These are phyloP conservation scores for Apis laboriosa DNA, from an alignment of 1,140 invertebrate species.

Conservation along the genomic window DNA sequence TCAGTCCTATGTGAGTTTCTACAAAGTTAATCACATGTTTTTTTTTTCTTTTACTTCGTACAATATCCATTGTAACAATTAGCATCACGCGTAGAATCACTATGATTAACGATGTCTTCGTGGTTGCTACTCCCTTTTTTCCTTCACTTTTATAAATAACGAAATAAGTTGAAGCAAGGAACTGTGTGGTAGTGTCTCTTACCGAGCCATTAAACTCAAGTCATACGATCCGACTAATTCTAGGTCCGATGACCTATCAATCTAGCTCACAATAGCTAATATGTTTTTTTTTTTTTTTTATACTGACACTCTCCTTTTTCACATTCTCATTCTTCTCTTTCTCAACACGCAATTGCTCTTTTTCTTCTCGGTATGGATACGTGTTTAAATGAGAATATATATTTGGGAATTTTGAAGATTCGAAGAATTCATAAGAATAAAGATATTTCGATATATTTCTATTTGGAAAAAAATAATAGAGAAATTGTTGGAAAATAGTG, in stretches of 20 bases:
- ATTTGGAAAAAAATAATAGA: not conserved
- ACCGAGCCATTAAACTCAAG: slow-evolving; percentile 12
- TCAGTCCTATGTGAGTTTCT: slow-evolving; percentile 74
- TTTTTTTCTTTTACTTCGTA: slow-evolving; percentile 4
- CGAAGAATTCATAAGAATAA: not conserved
- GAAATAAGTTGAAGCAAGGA: slow-evolving; percentile 74
- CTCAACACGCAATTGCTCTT: not conserved
- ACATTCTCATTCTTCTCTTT: not conserved
- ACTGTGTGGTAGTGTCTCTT: slow-evolving; percentile 67
- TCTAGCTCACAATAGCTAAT: not conserved
- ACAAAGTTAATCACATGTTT: slow-evolving; percentile 63
- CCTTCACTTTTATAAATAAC: slow-evolving; percentile 61
- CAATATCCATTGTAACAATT: slow-evolving; percentile 46
- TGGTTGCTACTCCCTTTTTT: slow-evolving; percentile 14
- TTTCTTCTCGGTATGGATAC: not conserved
- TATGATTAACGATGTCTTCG: slow-evolving; percentile 61
- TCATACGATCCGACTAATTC: slow-evolving; percentile 26
- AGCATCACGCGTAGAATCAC: slow-evolving; percentile 62
- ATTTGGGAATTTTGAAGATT: not conserved
- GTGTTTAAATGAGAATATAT: not conserved
- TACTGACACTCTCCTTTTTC: not conserved
- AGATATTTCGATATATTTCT: not conserved
- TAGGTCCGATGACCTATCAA: slow-evolving; percentile 4
- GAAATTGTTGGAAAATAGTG: too few species aligned
- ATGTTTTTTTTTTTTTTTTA: slow-evolving; percentile 3